Evolutionary conservation across 2,113 vertebrate genomes (phyloP).

Genomic region (Amia ocellicauda): DNA sequence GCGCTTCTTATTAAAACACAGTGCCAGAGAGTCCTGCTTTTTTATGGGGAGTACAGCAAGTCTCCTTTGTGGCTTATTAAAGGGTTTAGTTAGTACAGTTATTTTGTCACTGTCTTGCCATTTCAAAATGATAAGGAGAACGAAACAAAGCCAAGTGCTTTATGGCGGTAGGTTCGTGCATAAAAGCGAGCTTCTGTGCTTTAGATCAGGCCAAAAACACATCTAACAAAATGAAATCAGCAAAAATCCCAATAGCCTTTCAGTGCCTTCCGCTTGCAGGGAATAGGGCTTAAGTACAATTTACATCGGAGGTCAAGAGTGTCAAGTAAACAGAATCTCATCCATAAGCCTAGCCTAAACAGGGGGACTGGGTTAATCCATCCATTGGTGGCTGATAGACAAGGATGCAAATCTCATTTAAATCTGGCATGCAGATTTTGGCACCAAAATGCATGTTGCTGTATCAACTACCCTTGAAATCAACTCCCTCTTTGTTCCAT

Average conservation of each 20-base stretch:
- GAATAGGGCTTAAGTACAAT: neutral
- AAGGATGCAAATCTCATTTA: conserved; percentile 17
- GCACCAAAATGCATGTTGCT: conserved; percentile 6
- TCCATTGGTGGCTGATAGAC: conserved; percentile 9
- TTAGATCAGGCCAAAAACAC: neutral
- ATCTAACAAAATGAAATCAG: conserved; percentile 5
- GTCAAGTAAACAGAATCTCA: conserved; percentile 6
- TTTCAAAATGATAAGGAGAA: conserved; percentile 51
- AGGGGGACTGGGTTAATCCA: conserved; percentile 4
- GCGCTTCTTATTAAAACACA: conserved; percentile 67
- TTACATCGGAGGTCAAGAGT: conserved; percentile 11
- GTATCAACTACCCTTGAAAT: conserved; percentile 13
- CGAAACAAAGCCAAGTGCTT: conserved; percentile 43
- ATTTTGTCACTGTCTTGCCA: conserved; percentile 52
- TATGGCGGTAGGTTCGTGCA: conserved; percentile 30
- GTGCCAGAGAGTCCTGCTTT: conserved; percentile 59
- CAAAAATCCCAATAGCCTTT: neutral
- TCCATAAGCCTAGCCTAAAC: neutral
- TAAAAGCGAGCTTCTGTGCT: conserved; percentile 39
- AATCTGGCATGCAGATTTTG: conserved; percentile 9
- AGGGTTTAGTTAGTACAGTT: conserved; percentile 58
- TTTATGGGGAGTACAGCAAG: conserved; percentile 50
- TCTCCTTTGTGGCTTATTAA: conserved; percentile 61
- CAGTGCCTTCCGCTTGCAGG: neutral
- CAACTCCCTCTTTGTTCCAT: conserved; percentile 12